A percentile compares a stretch with the other conserved stretches of the same genome.
These are phyloP conservation scores for Dreissena polymorpha DNA, from an alignment of 1,140 invertebrate genomes.

Conservation along the genomic window DNA sequence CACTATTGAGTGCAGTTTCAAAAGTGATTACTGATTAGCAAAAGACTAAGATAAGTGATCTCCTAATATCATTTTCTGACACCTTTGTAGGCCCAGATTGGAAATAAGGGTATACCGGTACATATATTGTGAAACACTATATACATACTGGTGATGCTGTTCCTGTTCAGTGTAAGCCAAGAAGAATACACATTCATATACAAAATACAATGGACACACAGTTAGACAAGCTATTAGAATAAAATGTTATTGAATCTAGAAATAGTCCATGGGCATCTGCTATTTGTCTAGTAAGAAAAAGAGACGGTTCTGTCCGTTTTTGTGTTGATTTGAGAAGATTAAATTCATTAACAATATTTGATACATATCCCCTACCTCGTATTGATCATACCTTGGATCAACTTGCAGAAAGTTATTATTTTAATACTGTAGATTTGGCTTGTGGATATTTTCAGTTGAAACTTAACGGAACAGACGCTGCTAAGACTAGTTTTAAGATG, in stretches of 20 bases:
- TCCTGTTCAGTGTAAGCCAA: constrained; percentile 44
- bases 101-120: constrained; percentile 46
- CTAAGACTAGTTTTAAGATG: constrained; percentile 35
- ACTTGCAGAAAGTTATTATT: constrained; percentile 14
- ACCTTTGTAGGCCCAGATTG: constrained; percentile 52
- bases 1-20: too few relatives aligned
- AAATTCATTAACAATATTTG: constrained; percentile 54
- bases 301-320: constrained; percentile 79
- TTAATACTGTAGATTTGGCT: constrained; percentile 33
- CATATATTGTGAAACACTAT: constrained; percentile 39
- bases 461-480: constrained; percentile 31
- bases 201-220: constrained; percentile 26
- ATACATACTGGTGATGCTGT: constrained; percentile 50
- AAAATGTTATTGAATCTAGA: constrained; percentile 74
- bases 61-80: constrained; percentile 42
- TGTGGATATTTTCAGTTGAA: constrained; percentile 38
- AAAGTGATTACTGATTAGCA: constrained; percentile 3
- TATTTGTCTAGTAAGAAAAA: constrained; percentile 80
- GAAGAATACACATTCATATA: constrained; percentile 19
- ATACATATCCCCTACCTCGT: constrained; percentile 45
- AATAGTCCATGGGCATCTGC: constrained; percentile 80
- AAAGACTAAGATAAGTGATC: background rate
- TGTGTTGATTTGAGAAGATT: constrained; percentile 80
- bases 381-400: constrained; percentile 27
- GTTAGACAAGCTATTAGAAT: constrained; percentile 66